Base-by-base conservation (phyloP, 1,140 invertebrate genomes). In the Frieseomelitta varia region DNA sequence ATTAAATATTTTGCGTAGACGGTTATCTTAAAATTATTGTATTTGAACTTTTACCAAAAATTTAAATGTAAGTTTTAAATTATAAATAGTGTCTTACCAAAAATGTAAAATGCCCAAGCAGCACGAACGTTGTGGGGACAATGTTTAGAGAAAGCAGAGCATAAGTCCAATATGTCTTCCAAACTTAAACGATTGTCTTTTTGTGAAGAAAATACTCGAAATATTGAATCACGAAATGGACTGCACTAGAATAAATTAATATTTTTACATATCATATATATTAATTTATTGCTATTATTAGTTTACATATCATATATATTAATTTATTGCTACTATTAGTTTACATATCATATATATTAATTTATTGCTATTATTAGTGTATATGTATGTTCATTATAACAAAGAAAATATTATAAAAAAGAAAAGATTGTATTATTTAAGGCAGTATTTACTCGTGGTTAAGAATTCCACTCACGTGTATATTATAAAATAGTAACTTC, bases 21-120 rank as follows among this genome's bases (percentile, higher is more conserved):
- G 39, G 39, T 47, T 47, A 47, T 47, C 39, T 47, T 47, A 10
- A 47, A 47, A 8, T 47, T 47, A 47, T 47, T 47, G 6, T 47
- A 47, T 47, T 47, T 47, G 39, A 47, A 47, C 39, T 47, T 47
- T 47, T 47, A 47, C 0, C 0, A 47, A 47, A 47, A 53, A 19
- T 51, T 61, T 61, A 24, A n/a, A 61, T 47, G 39, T 47, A 47
- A 47, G 39, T n/a, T n/a, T n/a, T 19, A 8, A 56, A 21, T 21
- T 63, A 27, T 63, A 65, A 27, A 65, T 27, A 17, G 2, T 73
- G 12, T 79, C 88, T 93, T 94, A 97, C 97, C 97, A 92, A 96
- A 97, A 82, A 98, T 96, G 92, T 95, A 95, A 91, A 98, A 98
- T n/a, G 97, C 97, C 96, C 97, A 97, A 15, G 94, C 93, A 19